Conservation (phyloP, 2,797 vertebrate genomes). For the Urosaurus nigricauda region DNA sequence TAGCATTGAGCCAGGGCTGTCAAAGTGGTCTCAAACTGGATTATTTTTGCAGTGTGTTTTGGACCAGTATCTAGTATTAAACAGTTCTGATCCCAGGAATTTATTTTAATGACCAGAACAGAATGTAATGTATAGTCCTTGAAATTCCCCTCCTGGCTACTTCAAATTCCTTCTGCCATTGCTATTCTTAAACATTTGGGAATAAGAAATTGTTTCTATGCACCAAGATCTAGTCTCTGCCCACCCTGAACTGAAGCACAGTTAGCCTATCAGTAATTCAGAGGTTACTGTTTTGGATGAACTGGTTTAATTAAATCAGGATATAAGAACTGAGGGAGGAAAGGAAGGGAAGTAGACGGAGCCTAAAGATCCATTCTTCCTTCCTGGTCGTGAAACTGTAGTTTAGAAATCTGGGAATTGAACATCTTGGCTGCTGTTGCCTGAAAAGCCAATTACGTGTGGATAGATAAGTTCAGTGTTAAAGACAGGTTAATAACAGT, state of each 20-base stretch:
- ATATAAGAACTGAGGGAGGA: neutral
- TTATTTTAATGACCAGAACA: neutral
- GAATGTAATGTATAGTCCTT: no score
- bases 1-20: no score
- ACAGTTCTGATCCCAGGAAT: neutral
- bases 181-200: neutral
- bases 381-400: neutral
- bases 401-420: neutral
- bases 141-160: no score
- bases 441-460: fast-evolving
- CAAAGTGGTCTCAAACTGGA: no score
- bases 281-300: neutral
- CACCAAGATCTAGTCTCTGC: neutral
- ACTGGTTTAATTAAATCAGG: neutral
- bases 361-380: no score
- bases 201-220: neutral
- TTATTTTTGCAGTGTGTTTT: no score
- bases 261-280: neutral
- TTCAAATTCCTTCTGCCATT: no score
- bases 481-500: slow-evolving; percentile 1
- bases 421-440: neutral
- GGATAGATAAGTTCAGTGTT: neutral
- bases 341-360: no score
- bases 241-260: neutral
- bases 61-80: no score